Percentiles rank a stretch among this genome's conserved stretches.
Evolutionary conservation across 92 coral and sea anemone genomes (phyloP).

Genomic region (Desmophyllum pertusum): DNA sequence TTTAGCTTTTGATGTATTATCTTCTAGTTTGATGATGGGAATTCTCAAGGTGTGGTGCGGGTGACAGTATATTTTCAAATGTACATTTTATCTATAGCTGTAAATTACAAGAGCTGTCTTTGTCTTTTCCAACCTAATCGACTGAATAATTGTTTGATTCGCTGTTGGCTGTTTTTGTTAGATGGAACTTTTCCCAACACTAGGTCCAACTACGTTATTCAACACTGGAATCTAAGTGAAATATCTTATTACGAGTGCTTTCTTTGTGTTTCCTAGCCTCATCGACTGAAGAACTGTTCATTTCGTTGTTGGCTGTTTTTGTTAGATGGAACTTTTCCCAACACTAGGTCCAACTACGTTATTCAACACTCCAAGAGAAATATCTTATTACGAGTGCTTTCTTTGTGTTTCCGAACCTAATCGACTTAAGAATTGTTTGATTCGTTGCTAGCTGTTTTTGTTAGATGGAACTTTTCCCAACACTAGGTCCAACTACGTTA

Average conservation of each 20-base stretch:
- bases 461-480: too few relatives aligned
- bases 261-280: neutral
- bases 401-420: neutral
- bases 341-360: too few relatives aligned
- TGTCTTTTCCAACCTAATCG: neutral
- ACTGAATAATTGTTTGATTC: neutral
- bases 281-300: neutral
- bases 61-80: neutral
- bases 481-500: too few relatives aligned
- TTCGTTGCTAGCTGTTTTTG: too few relatives aligned
- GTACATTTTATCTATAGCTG: slow-evolving; percentile 17
- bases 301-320: neutral
- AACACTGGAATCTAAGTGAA: too few relatives aligned
- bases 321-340: neutral
- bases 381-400: neutral
- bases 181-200: too few relatives aligned
- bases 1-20: neutral
- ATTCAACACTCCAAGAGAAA: too few relatives aligned
- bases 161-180: too few relatives aligned
- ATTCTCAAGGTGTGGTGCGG: slow-evolving; percentile 31
- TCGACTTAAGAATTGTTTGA: neutral
- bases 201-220: too few relatives aligned
- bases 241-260: too few relatives aligned
- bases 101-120: neutral
- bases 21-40: slow-evolving; percentile 36